These are phyloP conservation scores for Danaus chrysippus DNA, from an alignment of 2,888 invertebrate genomes.

Conservation along the genomic window DNA sequence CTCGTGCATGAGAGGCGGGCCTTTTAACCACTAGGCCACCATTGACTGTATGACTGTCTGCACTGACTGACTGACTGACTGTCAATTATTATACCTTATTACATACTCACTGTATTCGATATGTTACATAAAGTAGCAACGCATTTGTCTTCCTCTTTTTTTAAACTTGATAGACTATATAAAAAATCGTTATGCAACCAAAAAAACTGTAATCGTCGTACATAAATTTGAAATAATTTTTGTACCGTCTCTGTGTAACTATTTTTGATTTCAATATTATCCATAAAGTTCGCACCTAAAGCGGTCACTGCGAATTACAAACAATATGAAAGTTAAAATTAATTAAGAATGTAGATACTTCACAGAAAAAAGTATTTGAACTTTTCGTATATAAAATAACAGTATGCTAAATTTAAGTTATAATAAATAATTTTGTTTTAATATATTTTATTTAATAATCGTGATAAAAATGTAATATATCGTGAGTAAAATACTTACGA, in stretches of 20 bases:
- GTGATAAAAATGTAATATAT: background rate
- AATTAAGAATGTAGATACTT: too few species aligned
- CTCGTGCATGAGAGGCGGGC: too few species aligned
- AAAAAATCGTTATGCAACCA: conserved; percentile 52
- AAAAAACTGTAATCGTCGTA: conserved; percentile 57
- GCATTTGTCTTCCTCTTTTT: conserved; percentile 52
- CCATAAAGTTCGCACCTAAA: conserved; percentile 55
- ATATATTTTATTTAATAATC: background rate
- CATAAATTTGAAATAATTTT: conserved; percentile 51
- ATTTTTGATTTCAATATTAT: conserved; percentile 49
- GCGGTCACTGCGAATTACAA: conserved; percentile 51
- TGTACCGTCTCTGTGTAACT: conserved; percentile 57
- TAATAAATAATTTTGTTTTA: background rate
- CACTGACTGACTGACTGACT: too few species aligned
- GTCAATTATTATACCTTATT: background rate
- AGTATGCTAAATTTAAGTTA: too few species aligned
- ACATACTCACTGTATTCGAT: conserved; percentile 49
- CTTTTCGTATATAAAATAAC: too few species aligned
- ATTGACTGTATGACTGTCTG: too few species aligned
- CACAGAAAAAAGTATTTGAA: too few species aligned
- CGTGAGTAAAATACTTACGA: conserved; percentile 10
- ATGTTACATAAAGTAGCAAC: conserved; percentile 55
- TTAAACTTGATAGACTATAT: conserved; percentile 50
- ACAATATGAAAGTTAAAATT: too few species aligned
- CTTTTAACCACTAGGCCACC: too few species aligned